These are phyloP conservation scores for Actias luna DNA, from an alignment of 2,888 invertebrate genomes.

Conservation along the genomic window DNA sequence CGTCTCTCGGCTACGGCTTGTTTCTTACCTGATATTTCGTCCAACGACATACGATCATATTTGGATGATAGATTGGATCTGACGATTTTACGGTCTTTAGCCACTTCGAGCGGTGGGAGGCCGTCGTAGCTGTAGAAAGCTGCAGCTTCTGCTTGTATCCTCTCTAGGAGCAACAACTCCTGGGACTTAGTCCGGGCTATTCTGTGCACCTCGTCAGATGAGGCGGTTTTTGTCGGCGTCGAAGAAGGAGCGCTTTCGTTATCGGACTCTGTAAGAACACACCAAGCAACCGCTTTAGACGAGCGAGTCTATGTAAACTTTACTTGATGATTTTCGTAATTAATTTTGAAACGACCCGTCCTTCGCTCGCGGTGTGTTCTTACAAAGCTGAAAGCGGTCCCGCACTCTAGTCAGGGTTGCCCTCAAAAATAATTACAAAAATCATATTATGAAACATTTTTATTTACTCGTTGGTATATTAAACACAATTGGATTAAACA, in stretches of 20 bases:
- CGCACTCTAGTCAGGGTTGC: conserved; percentile 52
- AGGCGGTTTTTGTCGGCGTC: conserved; percentile 78
- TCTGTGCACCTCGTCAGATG: conserved; percentile 52
- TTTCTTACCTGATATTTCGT: conserved; percentile 71
- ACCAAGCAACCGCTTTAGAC: conserved; percentile 65
- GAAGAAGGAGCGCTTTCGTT: conserved; percentile 86
- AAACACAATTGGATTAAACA: conserved; percentile 78
- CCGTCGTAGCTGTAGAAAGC: conserved; percentile 86
- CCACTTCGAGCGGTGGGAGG: conserved; percentile 40
- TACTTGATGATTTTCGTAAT: conserved; percentile 75
- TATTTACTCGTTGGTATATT: conserved; percentile 79
- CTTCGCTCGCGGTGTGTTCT: conserved; percentile 68
- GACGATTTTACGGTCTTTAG: conserved; percentile 52
- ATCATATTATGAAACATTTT: conserved; percentile 79
- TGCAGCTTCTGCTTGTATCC: conserved; percentile 86
- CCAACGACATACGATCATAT: conserved; percentile 76
- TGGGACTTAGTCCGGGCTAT: conserved; percentile 82
- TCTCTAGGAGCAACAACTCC: conserved; percentile 86
- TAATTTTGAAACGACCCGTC: conserved; percentile 73
- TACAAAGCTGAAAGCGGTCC: conserved; percentile 60
- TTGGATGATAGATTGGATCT: conserved; percentile 55
- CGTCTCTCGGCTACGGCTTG: conserved; percentile 42
- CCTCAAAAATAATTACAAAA: conserved; percentile 81
- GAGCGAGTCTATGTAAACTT: conserved; percentile 31
- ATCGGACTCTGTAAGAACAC: conserved; percentile 91